phyloP scores from a whole-genome alignment of 2,797 vertebrate genomes.

The Pangasius larnaudii region DNA sequence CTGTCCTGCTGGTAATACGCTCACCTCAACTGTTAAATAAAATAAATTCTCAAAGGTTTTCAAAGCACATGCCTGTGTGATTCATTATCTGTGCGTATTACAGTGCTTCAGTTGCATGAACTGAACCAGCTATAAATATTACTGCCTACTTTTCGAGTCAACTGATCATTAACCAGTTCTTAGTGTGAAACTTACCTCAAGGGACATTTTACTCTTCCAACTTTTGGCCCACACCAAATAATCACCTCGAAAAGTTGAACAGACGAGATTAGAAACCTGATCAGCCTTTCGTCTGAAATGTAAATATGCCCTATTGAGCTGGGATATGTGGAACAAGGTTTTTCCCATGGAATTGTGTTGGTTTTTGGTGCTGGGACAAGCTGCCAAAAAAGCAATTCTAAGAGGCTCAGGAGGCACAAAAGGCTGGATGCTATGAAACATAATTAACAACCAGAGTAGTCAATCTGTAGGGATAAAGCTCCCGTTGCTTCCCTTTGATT shows the following conservation, averaged over 20 bases:
- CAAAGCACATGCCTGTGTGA: neutral
- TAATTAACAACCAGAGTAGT: constrained; percentile 53
- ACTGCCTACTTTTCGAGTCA: neutral
- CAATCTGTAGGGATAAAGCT: constrained; percentile 31
- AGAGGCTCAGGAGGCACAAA: constrained; percentile 42
- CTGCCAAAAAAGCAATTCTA: constrained; percentile 34
- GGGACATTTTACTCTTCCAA: neutral
- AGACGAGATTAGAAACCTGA: neutral
- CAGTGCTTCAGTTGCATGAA: neutral
- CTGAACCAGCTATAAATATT: neutral
- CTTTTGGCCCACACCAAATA: constrained; percentile 23
- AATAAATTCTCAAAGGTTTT: neutral
- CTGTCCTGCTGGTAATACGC: neutral
- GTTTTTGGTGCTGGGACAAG: constrained; percentile 31
- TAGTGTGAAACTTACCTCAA: neutral
- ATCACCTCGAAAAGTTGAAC: neutral
- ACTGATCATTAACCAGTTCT: neutral
- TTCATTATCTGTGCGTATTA: constrained; percentile 1
- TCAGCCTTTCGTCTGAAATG: constrained; percentile 4
- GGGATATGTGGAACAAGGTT: constrained; percentile 16
- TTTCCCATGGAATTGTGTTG: constrained; percentile 29
- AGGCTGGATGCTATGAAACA: constrained; percentile 29
- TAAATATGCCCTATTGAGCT: constrained; percentile 23
- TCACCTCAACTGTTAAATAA: neutral
- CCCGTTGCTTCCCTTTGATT: constrained; percentile 1